These are phyloP conservation scores for Myripristis jacobus DNA, from an alignment of 2,797 vertebrate genomes.

Conservation along the genomic window DNA sequence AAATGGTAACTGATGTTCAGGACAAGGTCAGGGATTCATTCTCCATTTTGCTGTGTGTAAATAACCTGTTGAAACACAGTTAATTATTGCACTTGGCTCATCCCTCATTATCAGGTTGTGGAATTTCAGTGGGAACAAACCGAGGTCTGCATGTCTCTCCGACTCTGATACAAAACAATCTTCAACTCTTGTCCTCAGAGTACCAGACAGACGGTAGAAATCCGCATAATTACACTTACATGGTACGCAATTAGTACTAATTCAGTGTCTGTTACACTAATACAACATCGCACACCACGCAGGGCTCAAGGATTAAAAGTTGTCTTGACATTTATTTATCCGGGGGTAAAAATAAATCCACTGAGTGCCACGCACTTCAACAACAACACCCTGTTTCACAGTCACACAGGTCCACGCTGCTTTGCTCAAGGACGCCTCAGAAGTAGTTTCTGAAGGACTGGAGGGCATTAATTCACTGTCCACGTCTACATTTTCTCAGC, in stretches of 20 bases:
- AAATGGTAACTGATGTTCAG: background rate
- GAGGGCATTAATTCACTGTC: background rate
- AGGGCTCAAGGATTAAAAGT: background rate
- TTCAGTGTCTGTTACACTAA: background rate
- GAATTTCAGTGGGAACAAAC: conserved; percentile 10
- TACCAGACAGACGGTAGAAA: background rate
- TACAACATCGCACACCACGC: background rate
- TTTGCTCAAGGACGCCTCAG: background rate
- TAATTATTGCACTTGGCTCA: conserved; percentile 3
- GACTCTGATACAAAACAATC: conserved; percentile 26
- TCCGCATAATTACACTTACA: background rate
- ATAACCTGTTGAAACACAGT: background rate
- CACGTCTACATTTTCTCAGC: background rate
- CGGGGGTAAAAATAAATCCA: too few species aligned
- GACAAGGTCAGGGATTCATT: background rate
- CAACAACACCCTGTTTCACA: conserved; percentile 9
- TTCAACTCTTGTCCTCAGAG: background rate
- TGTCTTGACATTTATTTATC: conserved; percentile 1
- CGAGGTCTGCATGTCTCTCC: background rate
- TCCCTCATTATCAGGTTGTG: background rate
- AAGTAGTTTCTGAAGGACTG: background rate
- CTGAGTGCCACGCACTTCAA: too few species aligned
- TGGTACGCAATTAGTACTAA: background rate
- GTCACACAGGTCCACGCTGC: background rate
- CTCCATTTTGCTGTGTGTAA: background rate